phyloP scores from a whole-genome alignment of 2,113 vertebrate species.

The Athene noctua region DNA sequence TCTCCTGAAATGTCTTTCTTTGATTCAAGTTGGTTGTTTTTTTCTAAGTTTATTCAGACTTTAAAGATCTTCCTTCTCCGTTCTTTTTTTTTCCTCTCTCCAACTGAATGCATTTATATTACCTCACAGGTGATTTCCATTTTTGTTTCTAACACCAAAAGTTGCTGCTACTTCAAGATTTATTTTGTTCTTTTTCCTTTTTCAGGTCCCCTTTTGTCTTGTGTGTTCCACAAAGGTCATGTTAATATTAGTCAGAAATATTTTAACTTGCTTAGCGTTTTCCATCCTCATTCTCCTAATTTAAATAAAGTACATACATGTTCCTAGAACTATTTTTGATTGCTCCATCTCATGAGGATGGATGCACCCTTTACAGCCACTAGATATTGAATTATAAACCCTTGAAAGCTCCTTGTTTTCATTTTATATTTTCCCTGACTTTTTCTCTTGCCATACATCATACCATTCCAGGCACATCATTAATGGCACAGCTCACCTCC shows the following conservation, averaged over 20 bases:
- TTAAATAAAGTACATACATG: neutral
- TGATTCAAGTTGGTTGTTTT: neutral
- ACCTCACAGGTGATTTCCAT: neutral
- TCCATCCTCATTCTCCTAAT: neutral
- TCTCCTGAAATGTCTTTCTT: neutral
- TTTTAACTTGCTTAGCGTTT: neutral
- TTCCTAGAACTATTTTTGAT: neutral
- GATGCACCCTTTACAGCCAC: neutral
- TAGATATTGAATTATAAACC: neutral
- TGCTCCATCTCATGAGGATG: neutral
- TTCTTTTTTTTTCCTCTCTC: neutral
- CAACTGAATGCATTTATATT: neutral
- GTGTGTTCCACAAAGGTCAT: neutral
- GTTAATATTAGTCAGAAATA: neutral
- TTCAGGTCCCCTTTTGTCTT: neutral
- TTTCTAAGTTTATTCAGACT: neutral
- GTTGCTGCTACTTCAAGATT: neutral
- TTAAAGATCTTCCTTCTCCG: neutral
- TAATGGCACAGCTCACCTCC: neutral
- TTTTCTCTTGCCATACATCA: neutral
- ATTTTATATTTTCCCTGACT: neutral
- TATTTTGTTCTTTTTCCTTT: conserved; percentile 39
- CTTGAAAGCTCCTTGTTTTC: neutral
- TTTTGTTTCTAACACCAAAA: neutral
- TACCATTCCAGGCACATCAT: neutral